Evolutionary conservation across 2,797 vertebrate species (phyloP), one percentile per base, ranked within the genome.

Genomic region (Gallinago solitaria): DNA sequence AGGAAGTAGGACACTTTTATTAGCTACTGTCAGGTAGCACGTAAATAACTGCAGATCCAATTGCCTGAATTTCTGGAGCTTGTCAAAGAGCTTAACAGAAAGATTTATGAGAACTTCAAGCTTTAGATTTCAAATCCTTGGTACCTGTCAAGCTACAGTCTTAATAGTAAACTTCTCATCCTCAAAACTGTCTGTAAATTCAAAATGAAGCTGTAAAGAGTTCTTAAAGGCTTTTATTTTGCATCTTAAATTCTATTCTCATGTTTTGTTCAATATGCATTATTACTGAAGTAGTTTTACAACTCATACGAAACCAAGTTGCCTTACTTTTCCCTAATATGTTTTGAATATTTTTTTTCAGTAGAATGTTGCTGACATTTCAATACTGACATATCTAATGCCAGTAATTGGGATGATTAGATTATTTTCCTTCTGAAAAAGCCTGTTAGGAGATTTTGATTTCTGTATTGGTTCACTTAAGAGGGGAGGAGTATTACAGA

Each of bases 11-110:
- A 81, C 60, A 57, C 63, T 82, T 94, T 84, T 68, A 90, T 91
- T 94, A 92, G 70, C 61, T 65, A 19, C 80, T 89, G 27, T 53
- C 50, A 84, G 63, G 67, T 39, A 80, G 25, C 67, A 87, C 64
- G 67, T 73, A 76, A 90, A 91, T 80, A 79, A 59, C 54, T 60
- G 74, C 79, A 80, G 68, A 79, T 82, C 50, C 89, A 67, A 17
- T 56, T 91, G 83, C 83, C 59, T 82, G 63, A 23, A n/a, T 83
- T 89, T 70, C 88, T 91, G 74, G 65, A 90, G 91, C 50, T 80
- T 93, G 89, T 87, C 91, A 80, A 69, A 70, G 51, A 74, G 48
- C 74, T 93, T 94, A 93, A 91, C 39, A 32, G 45, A 86, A 93
- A 95, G 80, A 91, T 75, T 75, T 77, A 92, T 82, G 71, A 76